Evolutionary conservation across 2,888 invertebrate genomes (phyloP).

Genomic region (Parthenolecanium corni): DNA sequence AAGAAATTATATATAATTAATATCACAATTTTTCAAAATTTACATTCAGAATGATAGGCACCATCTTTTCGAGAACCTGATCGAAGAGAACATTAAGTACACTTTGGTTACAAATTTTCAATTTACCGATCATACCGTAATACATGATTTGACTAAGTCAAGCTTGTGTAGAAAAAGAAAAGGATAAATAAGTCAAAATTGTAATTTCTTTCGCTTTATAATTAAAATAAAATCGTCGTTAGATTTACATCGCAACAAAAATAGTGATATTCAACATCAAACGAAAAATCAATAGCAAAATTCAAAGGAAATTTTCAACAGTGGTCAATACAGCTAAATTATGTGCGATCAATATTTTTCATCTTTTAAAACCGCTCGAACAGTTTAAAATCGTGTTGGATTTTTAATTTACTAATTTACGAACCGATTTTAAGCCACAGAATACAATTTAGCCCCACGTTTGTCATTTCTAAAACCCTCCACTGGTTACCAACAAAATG

Average conservation of each 20-base stretch:
- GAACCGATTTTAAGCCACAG: too few species aligned
- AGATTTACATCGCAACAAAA: background rate
- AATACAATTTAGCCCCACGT: too few species aligned
- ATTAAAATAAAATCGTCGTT: background rate
- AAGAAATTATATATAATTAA: slow-evolving; percentile 13
- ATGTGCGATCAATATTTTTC: too few species aligned
- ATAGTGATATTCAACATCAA: background rate
- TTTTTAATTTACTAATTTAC: too few species aligned
- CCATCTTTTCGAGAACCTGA: background rate
- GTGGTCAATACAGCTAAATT: too few species aligned
- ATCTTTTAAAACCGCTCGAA: too few species aligned
- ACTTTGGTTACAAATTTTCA: slow-evolving; percentile 11
- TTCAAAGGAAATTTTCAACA: too few species aligned
- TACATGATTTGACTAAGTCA: background rate
- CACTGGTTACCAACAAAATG: too few species aligned
- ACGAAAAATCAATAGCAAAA: too few species aligned
- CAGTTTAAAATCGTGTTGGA: too few species aligned
- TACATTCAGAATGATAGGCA: slow-evolving; percentile 10
- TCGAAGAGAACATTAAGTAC: slow-evolving; percentile 3
- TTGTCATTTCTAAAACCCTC: too few species aligned
- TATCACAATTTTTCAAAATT: slow-evolving; percentile 11
- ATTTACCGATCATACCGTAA: background rate
- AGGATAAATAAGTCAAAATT: slow-evolving; percentile 4
- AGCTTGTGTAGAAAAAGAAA: background rate
- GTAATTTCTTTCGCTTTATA: background rate